Evolutionary conservation across 2,113 vertebrate species (phyloP).

Genomic region (Raja brachyura): DNA sequence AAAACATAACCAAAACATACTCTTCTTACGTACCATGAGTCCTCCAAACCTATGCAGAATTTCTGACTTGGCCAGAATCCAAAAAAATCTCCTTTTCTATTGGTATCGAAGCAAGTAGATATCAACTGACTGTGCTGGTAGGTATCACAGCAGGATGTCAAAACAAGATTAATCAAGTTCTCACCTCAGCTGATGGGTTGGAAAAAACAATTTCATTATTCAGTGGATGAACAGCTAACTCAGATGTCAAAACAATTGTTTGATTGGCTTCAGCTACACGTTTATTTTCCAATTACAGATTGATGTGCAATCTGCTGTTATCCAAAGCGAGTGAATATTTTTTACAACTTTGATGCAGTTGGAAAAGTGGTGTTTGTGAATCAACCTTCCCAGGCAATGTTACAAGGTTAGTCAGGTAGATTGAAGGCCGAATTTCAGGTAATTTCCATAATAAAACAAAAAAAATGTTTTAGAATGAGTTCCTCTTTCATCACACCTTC

Average conservation of each 20-base stretch:
- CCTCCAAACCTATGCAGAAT: background rate
- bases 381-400: background rate
- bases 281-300: background rate
- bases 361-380: background rate
- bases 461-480: background rate
- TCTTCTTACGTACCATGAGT: too few relatives aligned
- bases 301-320: background rate
- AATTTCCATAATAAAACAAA: background rate
- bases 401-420: background rate
- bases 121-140: background rate
- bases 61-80: background rate
- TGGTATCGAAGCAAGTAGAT: too few relatives aligned
- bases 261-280: background rate
- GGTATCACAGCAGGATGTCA: background rate
- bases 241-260: background rate
- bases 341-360: background rate
- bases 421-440: background rate
- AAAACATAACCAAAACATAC: too few relatives aligned
- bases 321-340: background rate
- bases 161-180: conserved; percentile 15
- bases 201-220: background rate
- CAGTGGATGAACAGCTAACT: background rate
- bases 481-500: background rate
- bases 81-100: background rate
- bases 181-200: background rate